Percentiles rank a stretch among this genome's conserved stretches.
Evolutionary conservation across 2,113 vertebrate species (phyloP).

Genomic region (Ailurus styani): DNA sequence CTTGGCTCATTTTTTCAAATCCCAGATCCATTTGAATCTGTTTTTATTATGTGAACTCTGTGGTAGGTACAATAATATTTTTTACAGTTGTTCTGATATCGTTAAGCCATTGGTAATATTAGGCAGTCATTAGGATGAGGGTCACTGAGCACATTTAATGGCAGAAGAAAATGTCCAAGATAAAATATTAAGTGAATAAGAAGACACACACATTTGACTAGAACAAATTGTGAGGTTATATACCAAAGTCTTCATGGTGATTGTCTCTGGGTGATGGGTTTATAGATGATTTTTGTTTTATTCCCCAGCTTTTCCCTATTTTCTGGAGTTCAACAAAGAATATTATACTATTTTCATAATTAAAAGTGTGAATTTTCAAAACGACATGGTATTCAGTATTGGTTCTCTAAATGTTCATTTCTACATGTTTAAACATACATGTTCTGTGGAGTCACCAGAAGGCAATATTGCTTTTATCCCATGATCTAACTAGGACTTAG

Average conservation of each 20-base stretch:
- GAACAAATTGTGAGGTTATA: conserved; percentile 17
- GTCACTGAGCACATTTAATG: conserved; percentile 19
- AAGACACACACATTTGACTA: not conserved
- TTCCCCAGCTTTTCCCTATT: not conserved
- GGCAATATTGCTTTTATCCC: not conserved
- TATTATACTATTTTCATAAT: not conserved
- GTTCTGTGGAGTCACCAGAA: not conserved
- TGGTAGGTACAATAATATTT: not conserved
- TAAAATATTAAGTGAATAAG: conserved; percentile 28
- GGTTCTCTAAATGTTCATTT: conserved; percentile 1
- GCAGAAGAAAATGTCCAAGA: conserved; percentile 27
- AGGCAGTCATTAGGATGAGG: not conserved
- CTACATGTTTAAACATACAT: conserved; percentile 20
- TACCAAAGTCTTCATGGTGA: not conserved
- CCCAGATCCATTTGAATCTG: conserved; percentile 17
- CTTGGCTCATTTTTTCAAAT: conserved; percentile 10
- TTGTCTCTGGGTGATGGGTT: not conserved
- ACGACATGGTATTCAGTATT: not conserved
- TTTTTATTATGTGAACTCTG: not conserved
- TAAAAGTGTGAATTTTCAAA: conserved; percentile 26
- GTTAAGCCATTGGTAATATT: conserved; percentile 17
- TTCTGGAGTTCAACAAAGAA: not conserved
- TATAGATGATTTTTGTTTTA: conserved; percentile 32
- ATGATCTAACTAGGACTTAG: not conserved
- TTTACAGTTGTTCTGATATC: not conserved